A percentile compares a stretch with the other conserved stretches of the same genome.
These are phyloP conservation scores for Zele albiditarsus DNA, from an alignment of 2,888 invertebrate species.

Conservation along the genomic window DNA sequence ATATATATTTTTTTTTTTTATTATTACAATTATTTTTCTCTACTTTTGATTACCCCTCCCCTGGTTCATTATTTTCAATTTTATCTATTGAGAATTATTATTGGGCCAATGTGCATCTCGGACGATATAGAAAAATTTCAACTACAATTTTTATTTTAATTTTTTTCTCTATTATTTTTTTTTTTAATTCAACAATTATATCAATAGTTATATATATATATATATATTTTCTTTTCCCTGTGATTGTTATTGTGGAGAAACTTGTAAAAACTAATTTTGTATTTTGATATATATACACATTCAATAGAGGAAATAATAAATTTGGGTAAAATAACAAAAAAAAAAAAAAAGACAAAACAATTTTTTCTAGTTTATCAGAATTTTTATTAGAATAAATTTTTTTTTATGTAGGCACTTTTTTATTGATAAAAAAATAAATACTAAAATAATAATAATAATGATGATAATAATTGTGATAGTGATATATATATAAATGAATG, in stretches of 20 bases:
- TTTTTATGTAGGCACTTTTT: background rate
- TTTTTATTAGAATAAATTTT: background rate
- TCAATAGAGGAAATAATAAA: constrained; percentile 3
- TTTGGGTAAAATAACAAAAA: background rate
- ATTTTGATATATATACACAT: background rate
- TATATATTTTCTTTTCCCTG: background rate
- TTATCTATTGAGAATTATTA: background rate
- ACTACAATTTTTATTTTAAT: background rate
- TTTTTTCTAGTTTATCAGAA: background rate
- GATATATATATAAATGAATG: background rate
- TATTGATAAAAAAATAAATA: too few relatives aligned
- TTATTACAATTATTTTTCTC: constrained; percentile 25
- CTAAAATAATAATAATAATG: background rate
- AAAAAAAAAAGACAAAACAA: background rate
- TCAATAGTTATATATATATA: constrained; percentile 22
- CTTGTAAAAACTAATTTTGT: background rate
- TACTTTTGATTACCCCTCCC: background rate
- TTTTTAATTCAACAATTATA: background rate
- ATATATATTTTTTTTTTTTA: constrained; percentile 1
- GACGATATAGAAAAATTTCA: too few relatives aligned
- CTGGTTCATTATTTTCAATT: constrained; percentile 1
- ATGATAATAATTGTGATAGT: background rate
- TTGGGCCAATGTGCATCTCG: too few relatives aligned
- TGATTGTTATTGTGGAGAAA: background rate
- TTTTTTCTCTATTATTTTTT: background rate